Conservation (phyloP, 2,888 invertebrate genomes). For the Monochamus alternatus region DNA sequence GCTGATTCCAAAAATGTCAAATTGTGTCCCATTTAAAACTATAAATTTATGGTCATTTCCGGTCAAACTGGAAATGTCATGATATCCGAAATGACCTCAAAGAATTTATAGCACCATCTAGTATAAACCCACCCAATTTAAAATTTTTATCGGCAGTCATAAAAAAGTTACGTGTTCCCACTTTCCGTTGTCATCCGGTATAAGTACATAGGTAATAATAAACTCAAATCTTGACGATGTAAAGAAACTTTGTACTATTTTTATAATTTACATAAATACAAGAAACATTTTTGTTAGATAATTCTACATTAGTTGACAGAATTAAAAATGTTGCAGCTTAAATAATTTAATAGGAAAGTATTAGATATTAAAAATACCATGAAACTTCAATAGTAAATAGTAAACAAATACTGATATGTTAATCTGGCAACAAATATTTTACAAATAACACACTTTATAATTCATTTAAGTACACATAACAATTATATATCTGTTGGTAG, state of each 20-base stretch:
- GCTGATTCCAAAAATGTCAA: too few relatives aligned
- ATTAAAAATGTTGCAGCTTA: background rate
- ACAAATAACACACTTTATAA: conserved; percentile 2
- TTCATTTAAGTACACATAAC: conserved; percentile 4
- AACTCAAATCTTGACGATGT: background rate
- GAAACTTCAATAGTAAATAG: conserved; percentile 11
- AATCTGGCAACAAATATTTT: conserved; percentile 26
- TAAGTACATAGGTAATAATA: background rate
- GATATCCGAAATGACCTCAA: too few relatives aligned
- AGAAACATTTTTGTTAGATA: background rate
- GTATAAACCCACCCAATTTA: too few relatives aligned
- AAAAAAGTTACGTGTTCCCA: too few relatives aligned
- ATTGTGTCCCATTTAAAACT: too few relatives aligned
- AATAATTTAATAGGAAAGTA: background rate
- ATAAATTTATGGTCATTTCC: too few relatives aligned
- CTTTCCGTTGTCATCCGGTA: too few relatives aligned
- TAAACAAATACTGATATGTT: conserved; percentile 35
- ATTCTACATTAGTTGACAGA: background rate
- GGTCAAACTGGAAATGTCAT: too few relatives aligned
- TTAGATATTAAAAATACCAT: background rate
- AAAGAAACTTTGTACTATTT: background rate
- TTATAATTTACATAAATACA: conserved; percentile 4
- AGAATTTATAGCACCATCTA: too few relatives aligned
- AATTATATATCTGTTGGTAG: conserved; percentile 79
- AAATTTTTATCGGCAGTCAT: too few relatives aligned